A percentile compares a stretch with the other conserved stretches of the same genome.
Conservation (phyloP, 2,888 invertebrate species). For the Phania funesta region DNA sequence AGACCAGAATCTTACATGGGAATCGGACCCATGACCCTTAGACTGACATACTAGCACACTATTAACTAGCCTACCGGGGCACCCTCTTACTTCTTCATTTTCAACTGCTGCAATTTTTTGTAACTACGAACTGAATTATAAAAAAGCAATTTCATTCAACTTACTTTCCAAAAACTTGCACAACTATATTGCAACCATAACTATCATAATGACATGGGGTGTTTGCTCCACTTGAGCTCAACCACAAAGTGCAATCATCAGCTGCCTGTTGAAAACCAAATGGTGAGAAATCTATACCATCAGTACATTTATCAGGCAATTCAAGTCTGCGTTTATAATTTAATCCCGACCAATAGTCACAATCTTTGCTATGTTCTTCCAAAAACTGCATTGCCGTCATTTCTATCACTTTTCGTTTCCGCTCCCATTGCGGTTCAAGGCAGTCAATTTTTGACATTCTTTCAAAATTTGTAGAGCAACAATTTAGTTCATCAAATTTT, state of each 20-base stretch:
- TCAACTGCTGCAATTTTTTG: too few relatives aligned
- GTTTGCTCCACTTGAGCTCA: constrained; percentile 92
- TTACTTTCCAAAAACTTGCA: constrained; percentile 92
- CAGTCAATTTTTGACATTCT: constrained; percentile 69
- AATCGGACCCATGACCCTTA: too few relatives aligned
- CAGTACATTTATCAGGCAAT: constrained; percentile 75
- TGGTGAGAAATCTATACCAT: constrained; percentile 83
- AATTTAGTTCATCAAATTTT: constrained; percentile 68
- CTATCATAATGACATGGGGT: constrained; percentile 97
- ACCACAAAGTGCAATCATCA: constrained; percentile 92
- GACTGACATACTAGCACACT: too few relatives aligned
- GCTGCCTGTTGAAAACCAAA: constrained; percentile 87
- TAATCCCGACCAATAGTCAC: constrained; percentile 74
- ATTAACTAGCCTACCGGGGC: too few relatives aligned
- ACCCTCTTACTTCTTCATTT: too few relatives aligned
- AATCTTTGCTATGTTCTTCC: constrained; percentile 73
- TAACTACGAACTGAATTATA: not conserved
- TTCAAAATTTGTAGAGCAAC: constrained; percentile 71
- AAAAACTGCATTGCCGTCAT: constrained; percentile 86
- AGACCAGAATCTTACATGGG: too few relatives aligned
- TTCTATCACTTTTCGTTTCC: constrained; percentile 83
- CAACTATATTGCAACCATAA: constrained; percentile 95
- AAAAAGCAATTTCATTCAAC: not conserved
- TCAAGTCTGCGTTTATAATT: constrained; percentile 75
- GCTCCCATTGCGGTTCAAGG: constrained; percentile 89